A percentile compares a stretch with the other conserved stretches of the same genome.
Evolutionary conservation across 2,113 vertebrate species (phyloP).

Genomic region (Trochalopteron elliotii): DNA sequence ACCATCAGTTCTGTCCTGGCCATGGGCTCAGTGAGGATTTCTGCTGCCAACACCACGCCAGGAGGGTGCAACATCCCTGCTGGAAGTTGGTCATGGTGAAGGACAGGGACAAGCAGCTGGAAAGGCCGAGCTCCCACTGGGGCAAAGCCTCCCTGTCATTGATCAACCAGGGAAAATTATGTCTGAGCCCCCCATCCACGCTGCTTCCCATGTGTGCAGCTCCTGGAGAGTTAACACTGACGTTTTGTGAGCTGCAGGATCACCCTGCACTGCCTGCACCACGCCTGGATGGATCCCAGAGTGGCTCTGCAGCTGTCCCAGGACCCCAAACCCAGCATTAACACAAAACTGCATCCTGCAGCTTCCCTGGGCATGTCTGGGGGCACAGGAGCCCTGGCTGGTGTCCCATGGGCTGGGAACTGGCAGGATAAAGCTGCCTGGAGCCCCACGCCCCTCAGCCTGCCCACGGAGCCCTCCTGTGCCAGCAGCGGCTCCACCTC

Average conservation of each 20-base stretch:
- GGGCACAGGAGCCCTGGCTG: neutral
- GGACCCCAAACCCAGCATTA: fast-evolving
- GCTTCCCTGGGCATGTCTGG: neutral
- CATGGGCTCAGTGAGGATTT: fast-evolving
- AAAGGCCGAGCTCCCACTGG: fast-evolving
- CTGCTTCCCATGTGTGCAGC: fast-evolving
- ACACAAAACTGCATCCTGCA: neutral
- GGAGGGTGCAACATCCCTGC: fast-evolving
- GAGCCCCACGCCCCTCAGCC: neutral
- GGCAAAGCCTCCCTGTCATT: neutral
- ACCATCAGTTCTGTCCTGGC: neutral
- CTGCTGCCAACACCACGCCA: neutral
- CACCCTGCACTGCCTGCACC: neutral
- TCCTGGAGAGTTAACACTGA: neutral
- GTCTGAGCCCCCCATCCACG: neutral
- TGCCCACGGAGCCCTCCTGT: fast-evolving
- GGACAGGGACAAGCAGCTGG: neutral
- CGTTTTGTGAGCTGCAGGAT: neutral
- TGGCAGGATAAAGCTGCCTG: fast-evolving
- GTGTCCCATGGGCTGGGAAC: fast-evolving
- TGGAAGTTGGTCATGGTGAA: neutral
- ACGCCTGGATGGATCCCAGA: fast-evolving
- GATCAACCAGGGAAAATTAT: neutral
- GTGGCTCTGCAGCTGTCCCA: neutral
- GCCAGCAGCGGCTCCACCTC: neutral